A percentile compares a stretch with the other conserved stretches of the same genome.
Conservation (phyloP, 37 sponge, comb jelly and placozoan species). For the Geodia barretti region DNA sequence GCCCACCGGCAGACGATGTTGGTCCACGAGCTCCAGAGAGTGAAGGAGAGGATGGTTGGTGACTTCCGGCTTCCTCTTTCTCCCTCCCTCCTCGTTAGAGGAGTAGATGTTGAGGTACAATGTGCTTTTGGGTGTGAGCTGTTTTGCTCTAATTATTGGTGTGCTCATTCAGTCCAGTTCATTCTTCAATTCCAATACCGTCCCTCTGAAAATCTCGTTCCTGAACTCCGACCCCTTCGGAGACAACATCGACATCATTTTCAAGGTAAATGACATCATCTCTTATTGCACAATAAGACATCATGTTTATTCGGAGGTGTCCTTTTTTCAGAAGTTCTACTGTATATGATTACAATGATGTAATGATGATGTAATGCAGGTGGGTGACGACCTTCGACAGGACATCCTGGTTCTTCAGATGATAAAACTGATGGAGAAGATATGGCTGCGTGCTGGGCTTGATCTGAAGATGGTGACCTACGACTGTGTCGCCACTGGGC, state of each 20-base stretch:
- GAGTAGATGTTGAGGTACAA: slow-evolving; percentile 56
- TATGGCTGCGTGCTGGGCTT: slow-evolving; percentile 81
- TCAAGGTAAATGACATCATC: too few relatives aligned
- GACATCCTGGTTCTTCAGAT: slow-evolving; percentile 81
- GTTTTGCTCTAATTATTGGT: too few relatives aligned
- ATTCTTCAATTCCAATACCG: slow-evolving; percentile 87
- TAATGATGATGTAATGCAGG: too few relatives aligned
- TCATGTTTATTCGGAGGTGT: too few relatives aligned
- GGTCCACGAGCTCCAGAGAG: slow-evolving; percentile 42
- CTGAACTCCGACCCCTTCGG: slow-evolving; percentile 70
- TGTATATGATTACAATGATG: too few relatives aligned
- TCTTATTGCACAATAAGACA: too few relatives aligned
- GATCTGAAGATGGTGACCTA: slow-evolving; percentile 89
- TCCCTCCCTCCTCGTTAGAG: slow-evolving; percentile 49
- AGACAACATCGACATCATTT: slow-evolving; percentile 63
- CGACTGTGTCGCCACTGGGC: slow-evolving; percentile 72
- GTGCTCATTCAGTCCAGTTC: slow-evolving; percentile 66
- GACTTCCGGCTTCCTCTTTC: slow-evolving; percentile 62
- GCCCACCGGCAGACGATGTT: slow-evolving; percentile 64
- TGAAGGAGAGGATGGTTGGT: slow-evolving; percentile 17
- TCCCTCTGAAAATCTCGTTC: slow-evolving; percentile 82
- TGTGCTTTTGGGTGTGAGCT: too few relatives aligned
- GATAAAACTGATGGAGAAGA: slow-evolving; percentile 79
- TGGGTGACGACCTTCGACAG: slow-evolving; percentile 89
- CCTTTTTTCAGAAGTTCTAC: too few relatives aligned